Conservation (phyloP, 2,888 invertebrate species). For the Platynereis dumerilii region DNA sequence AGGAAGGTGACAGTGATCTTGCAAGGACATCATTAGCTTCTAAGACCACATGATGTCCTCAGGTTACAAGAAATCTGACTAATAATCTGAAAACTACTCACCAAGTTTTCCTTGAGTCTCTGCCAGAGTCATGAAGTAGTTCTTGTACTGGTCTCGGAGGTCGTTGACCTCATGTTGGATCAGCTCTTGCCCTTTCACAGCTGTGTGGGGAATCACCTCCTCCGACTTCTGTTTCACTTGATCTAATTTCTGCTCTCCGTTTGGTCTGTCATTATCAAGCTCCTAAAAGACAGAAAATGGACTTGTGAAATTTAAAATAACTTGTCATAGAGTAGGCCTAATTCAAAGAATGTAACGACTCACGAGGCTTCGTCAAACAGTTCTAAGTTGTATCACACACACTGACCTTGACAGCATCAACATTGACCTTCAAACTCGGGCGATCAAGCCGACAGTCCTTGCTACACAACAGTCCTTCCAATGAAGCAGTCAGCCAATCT, state of each 20-base stretch:
- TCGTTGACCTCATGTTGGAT: conserved; percentile 37
- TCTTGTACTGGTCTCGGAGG: conserved; percentile 28
- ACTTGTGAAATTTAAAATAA: background rate
- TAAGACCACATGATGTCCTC: too few relatives aligned
- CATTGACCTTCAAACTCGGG: conserved; percentile 51
- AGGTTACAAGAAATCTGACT: too few relatives aligned
- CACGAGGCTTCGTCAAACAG: too few relatives aligned
- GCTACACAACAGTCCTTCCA: conserved; percentile 67
- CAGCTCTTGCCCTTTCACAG: conserved; percentile 80
- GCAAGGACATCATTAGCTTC: too few relatives aligned
- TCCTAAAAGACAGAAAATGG: conserved; percentile 65
- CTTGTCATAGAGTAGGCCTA: background rate
- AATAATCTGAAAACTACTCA: conserved; percentile 10
- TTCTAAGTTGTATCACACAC: too few relatives aligned
- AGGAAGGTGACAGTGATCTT: too few relatives aligned
- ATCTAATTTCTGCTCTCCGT: conserved; percentile 79
- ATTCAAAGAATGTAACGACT: too few relatives aligned
- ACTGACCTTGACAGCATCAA: conserved; percentile 43
- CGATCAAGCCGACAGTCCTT: conserved; percentile 54
- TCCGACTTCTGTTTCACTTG: conserved; percentile 78
- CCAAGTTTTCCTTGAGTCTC: conserved; percentile 30
- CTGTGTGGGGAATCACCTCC: conserved; percentile 70
- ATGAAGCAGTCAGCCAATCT: conserved; percentile 83
- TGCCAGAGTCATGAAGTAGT: conserved; percentile 23
- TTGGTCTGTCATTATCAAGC: conserved; percentile 78